Base-by-base conservation (phyloP, 2,888 invertebrate species). In the Druceiella hillmani region DNA sequence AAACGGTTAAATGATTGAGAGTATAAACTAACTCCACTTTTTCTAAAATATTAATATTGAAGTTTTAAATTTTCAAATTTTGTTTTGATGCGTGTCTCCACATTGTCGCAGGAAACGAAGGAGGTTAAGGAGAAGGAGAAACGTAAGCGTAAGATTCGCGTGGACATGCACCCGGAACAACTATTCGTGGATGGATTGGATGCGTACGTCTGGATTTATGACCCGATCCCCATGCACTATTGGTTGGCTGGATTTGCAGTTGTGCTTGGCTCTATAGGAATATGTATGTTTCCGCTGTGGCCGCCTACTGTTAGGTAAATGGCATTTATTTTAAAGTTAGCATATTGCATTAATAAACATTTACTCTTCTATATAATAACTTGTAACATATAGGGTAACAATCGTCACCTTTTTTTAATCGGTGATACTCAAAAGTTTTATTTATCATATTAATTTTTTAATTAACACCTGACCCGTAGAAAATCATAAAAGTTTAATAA, bases 231-330 rank as follows among this genome's bases (percentile, higher is more conserved):
- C 25, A 81, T 88, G 61, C 85, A 90, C 66, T 92, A 91, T 64
- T 95, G 94, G 87, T 76, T 95, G 48, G 87, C 90, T 54, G 97
- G 97, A n/a, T 79, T 84, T 5, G 69, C 89, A 3, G 73, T 89
- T 45, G 91, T 99, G 17, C 69, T 97, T 37, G 97, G 92, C 13
- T 92, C 94, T 17, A 92, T 98, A 52, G 88, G 85, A 9, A 82
- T 99, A 24, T 99, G 99, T 65, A 78, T 99, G 58, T 99, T 98
- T 71, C 99, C 99, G n/a, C 70, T 99, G 37, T 99, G 99, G 99
- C 99, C 99, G 1, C 87, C 89, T 36, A 83, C 87, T 51, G 85
- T 97, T 52, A 79, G 87, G 78, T 84, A 62, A 59, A 46, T 38
- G n/a, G n/a, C n/a, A n/a, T n/a, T n/a, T n/a, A n/a, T n/a, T n/a